phyloP scores from a whole-genome alignment of 2,113 vertebrate species.

The Marmota monax region DNA sequence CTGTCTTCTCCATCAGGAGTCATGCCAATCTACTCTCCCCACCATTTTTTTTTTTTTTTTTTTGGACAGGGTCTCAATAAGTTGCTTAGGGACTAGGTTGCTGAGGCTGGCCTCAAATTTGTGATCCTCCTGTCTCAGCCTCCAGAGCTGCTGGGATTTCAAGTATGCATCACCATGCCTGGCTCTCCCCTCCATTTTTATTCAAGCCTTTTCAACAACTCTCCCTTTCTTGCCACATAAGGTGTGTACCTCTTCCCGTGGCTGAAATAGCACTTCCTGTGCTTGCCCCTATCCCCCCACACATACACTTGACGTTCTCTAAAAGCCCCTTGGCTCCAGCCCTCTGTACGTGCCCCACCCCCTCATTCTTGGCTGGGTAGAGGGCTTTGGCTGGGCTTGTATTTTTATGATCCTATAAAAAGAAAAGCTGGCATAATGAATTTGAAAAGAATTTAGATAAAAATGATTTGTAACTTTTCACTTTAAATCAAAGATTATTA shows the following conservation, averaged over 20 bases:
- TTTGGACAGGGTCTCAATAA: too few species aligned
- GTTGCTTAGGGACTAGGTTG: too few species aligned
- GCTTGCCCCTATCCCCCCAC: not conserved
- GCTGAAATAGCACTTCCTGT: not conserved
- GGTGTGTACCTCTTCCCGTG: not conserved
- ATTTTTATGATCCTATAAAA: conserved; percentile 13
- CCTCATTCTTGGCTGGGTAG: not conserved
- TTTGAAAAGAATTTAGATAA: not conserved
- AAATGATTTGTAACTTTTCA: conserved; percentile 33
- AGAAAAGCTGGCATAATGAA: not conserved
- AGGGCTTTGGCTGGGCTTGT: not conserved
- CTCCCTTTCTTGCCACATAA: not conserved
- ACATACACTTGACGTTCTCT: not conserved
- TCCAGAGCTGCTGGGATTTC: too few species aligned
- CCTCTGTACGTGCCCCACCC: not conserved
- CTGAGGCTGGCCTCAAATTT: too few species aligned
- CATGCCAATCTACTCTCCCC: not conserved
- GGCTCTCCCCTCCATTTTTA: not conserved
- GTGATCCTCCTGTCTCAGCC: too few species aligned
- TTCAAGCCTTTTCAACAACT: not conserved
- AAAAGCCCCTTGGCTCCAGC: not conserved
- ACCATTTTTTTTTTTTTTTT: too few species aligned
- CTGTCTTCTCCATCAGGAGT: too few species aligned
- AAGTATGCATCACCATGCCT: too few species aligned
- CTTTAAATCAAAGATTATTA: conserved; percentile 22